Base-by-base conservation (phyloP, 2,797 vertebrate genomes). In the Muscicapa comitata region DNA sequence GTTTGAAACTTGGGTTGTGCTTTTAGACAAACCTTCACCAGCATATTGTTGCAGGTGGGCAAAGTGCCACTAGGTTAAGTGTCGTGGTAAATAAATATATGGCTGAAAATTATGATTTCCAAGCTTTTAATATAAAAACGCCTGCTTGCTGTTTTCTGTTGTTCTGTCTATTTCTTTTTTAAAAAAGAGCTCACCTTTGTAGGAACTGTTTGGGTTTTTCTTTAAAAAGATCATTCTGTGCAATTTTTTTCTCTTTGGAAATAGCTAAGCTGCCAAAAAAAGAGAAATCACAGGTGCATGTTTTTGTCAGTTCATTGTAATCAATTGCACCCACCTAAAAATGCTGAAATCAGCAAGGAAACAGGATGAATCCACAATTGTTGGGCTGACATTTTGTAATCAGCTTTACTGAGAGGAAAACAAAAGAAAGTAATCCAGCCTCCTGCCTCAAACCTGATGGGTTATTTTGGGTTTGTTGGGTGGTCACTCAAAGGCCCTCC, bases 281-380 rank as follows among this genome's bases (percentile, higher is more conserved):
- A 25, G 10, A 86, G 6, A 73, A 81, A 75, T 55, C 47, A 51
- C 29, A 70, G 37, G 8, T 37, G 3, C 26, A 6, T 35, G 40
- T 35, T 91, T 88, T 62, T 92, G 43, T 88, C 59, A 42, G 35
- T 40, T 88, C 33, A 63, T 78, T 70, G 43, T 66, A 79, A 79
- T 79, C 80, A 85, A 13, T 79, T 92, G 48, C 77, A 87, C 4
- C 19, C 16, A 51, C 2, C 0, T 18, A 85, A 45, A 87, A 90
- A 75, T 71, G 38, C 86, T 75, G 38, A 85, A 93, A 88, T 82
- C 82, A 53, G 33, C 81, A 81, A 77, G 74, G 70, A 55, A 97
- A 77, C 58, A 45, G 37, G 33, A 33, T 66, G 67, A 82, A 42
- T 54, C 59, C 4, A 0, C 72, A 74, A 62, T 43, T 71, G 67